These are phyloP conservation scores for Cyprinella venusta DNA, from an alignment of 2,797 vertebrate genomes.

Conservation along the genomic window DNA sequence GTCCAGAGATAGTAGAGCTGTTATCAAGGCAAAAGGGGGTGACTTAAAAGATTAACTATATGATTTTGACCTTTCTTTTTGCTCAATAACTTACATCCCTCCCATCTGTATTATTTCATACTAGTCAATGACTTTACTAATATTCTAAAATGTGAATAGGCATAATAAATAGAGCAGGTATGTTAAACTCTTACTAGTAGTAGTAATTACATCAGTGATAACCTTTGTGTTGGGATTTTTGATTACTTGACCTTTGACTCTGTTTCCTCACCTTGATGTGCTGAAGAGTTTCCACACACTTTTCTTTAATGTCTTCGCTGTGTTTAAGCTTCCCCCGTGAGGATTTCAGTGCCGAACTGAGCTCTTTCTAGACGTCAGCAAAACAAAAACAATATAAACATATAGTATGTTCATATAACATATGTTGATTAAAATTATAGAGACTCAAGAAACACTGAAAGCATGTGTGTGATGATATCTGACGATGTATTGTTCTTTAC, in stretches of 20 bases:
- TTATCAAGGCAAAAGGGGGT: not conserved
- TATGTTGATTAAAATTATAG: not conserved
- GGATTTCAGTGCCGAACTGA: not conserved
- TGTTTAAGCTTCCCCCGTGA: not conserved
- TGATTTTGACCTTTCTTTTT: not conserved
- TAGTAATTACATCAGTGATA: not conserved
- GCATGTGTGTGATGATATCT: not conserved
- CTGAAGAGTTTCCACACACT: constrained; percentile 1
- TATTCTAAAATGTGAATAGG: not conserved
- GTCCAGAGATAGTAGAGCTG: not conserved
- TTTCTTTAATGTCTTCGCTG: not conserved
- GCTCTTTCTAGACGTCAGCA: not conserved
- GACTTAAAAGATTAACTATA: not conserved
- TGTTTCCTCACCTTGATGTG: constrained; percentile 8
- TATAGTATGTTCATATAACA: not conserved
- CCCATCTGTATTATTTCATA: not conserved
- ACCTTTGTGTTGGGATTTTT: not conserved
- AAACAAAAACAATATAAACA: not conserved
- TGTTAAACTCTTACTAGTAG: not conserved
- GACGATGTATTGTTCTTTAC: not conserved
- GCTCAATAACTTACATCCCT: not conserved
- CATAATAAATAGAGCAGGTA: not conserved
- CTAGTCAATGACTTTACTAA: not conserved
- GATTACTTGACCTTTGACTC: not conserved
- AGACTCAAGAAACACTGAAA: not conserved